Evolutionary conservation across 2,797 vertebrate genomes (phyloP).

Genomic region (Acanthurus lineatus): DNA sequence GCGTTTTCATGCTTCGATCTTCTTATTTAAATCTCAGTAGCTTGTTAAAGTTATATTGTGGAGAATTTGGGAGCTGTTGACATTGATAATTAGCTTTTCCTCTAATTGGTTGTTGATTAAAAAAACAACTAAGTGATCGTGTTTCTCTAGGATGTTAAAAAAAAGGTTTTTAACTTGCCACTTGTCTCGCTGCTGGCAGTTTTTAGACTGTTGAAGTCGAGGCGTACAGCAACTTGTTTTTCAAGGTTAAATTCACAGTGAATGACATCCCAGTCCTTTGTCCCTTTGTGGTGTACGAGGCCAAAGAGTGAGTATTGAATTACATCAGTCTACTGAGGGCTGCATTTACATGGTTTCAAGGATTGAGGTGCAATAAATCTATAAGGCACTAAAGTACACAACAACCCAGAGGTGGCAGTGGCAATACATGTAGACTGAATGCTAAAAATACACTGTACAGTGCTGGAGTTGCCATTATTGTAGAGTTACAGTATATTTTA

Average conservation of each 20-base stretch:
- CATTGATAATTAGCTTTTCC: not conserved
- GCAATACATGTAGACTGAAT: not conserved
- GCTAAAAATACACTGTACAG: not conserved
- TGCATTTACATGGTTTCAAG: not conserved
- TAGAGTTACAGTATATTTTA: not conserved
- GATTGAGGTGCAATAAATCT: not conserved
- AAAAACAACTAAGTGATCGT: not conserved
- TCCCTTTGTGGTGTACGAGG: no score
- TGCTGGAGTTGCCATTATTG: not conserved
- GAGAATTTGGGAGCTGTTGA: not conserved
- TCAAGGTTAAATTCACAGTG: not conserved
- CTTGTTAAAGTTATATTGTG: not conserved
- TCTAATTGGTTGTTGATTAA: not conserved
- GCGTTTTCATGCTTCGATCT: not conserved
- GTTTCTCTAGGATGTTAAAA: not conserved
- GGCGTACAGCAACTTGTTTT: not conserved
- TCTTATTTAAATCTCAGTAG: not conserved
- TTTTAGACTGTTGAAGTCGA: not conserved
- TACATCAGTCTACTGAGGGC: not conserved
- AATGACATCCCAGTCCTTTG: not conserved
- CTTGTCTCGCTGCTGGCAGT: not conserved
- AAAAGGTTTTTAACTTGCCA: not conserved
- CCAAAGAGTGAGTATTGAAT: not conserved
- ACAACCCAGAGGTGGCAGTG: not conserved
- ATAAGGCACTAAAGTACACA: not conserved